Conservation (phyloP, 2,797 vertebrate species). For the Microtus obscurus region DNA sequence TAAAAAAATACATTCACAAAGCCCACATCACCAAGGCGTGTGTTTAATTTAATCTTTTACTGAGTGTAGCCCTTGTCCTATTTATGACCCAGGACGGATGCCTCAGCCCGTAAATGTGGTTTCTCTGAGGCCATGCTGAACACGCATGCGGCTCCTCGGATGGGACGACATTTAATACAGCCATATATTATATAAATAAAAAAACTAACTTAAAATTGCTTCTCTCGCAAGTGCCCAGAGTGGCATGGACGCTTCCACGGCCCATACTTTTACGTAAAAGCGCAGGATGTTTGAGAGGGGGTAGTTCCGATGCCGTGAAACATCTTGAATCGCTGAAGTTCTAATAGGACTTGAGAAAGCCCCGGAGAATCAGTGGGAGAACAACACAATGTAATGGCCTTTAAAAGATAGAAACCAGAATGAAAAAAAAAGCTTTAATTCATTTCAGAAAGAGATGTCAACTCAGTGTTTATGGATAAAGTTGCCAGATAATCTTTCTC, state of each 20-base stretch:
- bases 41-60: constrained; percentile 63
- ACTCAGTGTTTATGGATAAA: constrained; percentile 60
- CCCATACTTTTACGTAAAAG: background rate
- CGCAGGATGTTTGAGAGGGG: constrained; percentile 56
- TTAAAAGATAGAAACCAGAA: constrained; percentile 75
- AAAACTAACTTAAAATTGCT: background rate
- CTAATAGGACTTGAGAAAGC: constrained; percentile 69
- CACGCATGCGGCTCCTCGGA: background rate
- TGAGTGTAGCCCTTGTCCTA: constrained; percentile 58
- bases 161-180: background rate
- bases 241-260: background rate
- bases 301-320: constrained; percentile 70
- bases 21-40: background rate
- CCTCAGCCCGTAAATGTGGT: constrained; percentile 43
- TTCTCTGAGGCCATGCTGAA: constrained; percentile 33
- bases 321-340: constrained; percentile 75
- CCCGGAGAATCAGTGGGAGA: constrained; percentile 72
- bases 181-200: background rate
- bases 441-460: constrained; percentile 74
- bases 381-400: constrained; percentile 73
- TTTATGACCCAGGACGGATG: constrained; percentile 70
- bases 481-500: constrained; percentile 65
- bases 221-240: background rate
- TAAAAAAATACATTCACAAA: constrained; percentile 69
- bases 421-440: constrained; percentile 68